Base-by-base conservation (phyloP, 2,797 vertebrate species). In the Notolabrus celidotus region DNA sequence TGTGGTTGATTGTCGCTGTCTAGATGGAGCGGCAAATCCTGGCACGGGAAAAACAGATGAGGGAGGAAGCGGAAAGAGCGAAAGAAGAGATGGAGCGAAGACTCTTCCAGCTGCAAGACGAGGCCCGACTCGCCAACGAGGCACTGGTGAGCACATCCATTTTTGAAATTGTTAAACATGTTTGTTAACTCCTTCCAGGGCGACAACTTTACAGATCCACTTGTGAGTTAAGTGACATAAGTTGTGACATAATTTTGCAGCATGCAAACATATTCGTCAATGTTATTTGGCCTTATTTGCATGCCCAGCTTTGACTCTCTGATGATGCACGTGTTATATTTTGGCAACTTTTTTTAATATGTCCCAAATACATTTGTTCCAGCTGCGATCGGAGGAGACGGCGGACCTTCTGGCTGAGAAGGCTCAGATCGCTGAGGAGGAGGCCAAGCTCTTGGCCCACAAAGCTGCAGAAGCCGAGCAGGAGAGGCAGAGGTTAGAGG, bases 381-480 rank as follows among this genome's bases (percentile, higher is more conserved):
- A 98, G 97, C 86, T 96, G 50, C 94, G 96, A 22, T 97, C 97
- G 0, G 96, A 97, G 88, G 97, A 97, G 86, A 94, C 96, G 0
- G 96, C 97, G 0, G 97, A 98, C 82, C 90, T 98, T 63, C 88
- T 98, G 85, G 97, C 96, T 3, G 97, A 98, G 90, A 98, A 98
- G 82, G 97, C 96, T 60, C 96, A 97, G 91, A 98, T 98, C 20
- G 97, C 96, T 0, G 95, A 97, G 65, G 97, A 97, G 57, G 97
- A 98, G 75, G 97, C 97, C 45, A 97, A 97, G 71, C 92, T 98
- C 63, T 85, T 98, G 86, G 96, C 97, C 47, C 97, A 97, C 90
- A 97, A 96, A 41, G 97, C 96, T 14, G 97, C 96, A 0, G 97
- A 98, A 29, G 95, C 97, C 0, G 96, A 98, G 85, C 96, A 97